Evolutionary conservation across 2,797 vertebrate genomes (phyloP).

Genomic region (Oreortyx pictus): DNA sequence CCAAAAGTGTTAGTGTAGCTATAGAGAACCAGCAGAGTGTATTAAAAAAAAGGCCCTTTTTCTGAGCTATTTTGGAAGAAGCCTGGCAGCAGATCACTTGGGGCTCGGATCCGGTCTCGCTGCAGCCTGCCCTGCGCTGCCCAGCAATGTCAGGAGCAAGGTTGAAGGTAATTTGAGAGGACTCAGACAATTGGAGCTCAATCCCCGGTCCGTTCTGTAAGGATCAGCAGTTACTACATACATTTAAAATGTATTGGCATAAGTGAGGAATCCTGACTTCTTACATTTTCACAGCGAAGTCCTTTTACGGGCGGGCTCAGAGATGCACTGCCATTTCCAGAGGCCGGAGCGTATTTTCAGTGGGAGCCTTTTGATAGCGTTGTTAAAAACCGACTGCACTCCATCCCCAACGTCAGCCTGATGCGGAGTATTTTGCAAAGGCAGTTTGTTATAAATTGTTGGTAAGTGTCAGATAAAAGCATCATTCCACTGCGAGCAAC

Average conservation of each 20-base stretch:
- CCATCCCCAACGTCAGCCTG: neutral
- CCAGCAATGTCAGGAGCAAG: conserved; percentile 27
- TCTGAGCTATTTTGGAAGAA: neutral
- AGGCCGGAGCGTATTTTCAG: neutral
- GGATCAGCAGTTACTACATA: conserved; percentile 26
- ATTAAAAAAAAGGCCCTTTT: neutral
- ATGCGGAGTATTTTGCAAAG: neutral
- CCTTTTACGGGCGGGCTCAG: neutral
- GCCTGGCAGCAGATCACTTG: rapidly evolving
- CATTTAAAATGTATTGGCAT: neutral
- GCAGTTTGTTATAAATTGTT: neutral
- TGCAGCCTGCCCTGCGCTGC: neutral
- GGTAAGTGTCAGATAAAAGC: conserved; percentile 34
- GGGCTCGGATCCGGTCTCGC: rapidly evolving
- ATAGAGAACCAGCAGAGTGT: neutral
- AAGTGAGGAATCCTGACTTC: neutral
- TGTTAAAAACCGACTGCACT: neutral
- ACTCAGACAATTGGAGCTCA: neutral
- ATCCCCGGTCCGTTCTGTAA: neutral
- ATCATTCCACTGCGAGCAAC: neutral
- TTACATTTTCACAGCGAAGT: neutral
- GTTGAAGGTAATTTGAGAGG: conserved; percentile 47
- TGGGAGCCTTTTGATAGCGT: neutral
- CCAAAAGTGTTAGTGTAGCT: rapidly evolving
- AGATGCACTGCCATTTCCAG: neutral